Evolutionary conservation across 2,888 invertebrate genomes (phyloP), one percentile per base, ranked within the genome.

Genomic region (Drosophila setosimentum): DNA sequence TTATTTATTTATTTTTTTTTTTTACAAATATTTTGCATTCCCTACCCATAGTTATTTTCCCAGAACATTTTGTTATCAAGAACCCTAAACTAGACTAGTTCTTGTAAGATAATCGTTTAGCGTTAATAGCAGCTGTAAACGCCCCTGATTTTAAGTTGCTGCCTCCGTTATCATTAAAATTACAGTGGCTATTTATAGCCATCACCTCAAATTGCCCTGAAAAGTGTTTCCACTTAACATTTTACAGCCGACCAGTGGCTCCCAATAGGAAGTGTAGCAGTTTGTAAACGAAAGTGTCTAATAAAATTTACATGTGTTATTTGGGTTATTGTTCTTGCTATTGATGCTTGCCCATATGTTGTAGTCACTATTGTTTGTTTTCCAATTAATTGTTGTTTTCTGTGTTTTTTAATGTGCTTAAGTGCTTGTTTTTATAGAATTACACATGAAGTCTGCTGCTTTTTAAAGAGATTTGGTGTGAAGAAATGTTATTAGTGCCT

Each of bases 301-400:
- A 71, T 87, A 77, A 84, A 89, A 80, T 72, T 57, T 68, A 77
- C 72, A 73, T 68, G 64, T 70, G 74, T 48, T 37, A 13, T 66
- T 58, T 35, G 58, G 57, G 10, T 60, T 68, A 40, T 62, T 64
- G 51, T 63, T 67, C 49, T 72, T 63, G 29, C 33, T 4, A 62
- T 67, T 37, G 40, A 51, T 67, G 50, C 53, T 53, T 49, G 54
- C 53, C 51, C 74, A 80, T 73, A 73, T 82, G 73, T 61, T 60
- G 50, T 54, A 33, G 67, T 40, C 58, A 68, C 76, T 50, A 57
- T 72, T 85, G 85, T 85, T 89, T 89, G 84, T 73, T 73, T 75
- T 42, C 35, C 37, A 61, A 69, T 65, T 70, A 71, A 74, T 71
- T 27, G 45, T 58, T 83, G 68, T 54, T 49, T 33, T 50, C 32